These are phyloP conservation scores for Abrostola triplasia DNA, from an alignment of 2,888 invertebrate species.

Conservation along the genomic window DNA sequence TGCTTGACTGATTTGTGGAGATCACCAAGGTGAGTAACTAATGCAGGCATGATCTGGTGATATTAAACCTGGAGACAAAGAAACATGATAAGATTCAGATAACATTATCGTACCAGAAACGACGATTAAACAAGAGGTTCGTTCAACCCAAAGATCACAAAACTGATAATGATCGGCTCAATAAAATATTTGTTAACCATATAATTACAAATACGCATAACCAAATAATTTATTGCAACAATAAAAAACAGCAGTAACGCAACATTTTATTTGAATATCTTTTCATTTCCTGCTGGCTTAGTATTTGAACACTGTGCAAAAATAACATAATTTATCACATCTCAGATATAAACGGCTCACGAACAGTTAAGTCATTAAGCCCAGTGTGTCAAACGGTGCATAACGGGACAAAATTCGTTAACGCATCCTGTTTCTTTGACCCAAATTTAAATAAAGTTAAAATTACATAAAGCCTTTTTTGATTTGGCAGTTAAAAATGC, in stretches of 20 bases:
- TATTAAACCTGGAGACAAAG: too few relatives aligned
- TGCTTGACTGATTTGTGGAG: too few relatives aligned
- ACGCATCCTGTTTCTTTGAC: slow-evolving; percentile 51
- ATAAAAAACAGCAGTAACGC: slow-evolving; percentile 30
- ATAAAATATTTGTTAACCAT: slow-evolving; percentile 11
- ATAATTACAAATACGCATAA: slow-evolving; percentile 10
- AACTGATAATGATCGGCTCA: background rate
- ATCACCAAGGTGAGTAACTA: too few relatives aligned
- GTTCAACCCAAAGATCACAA: slow-evolving; percentile 3
- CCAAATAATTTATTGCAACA: slow-evolving; percentile 31
- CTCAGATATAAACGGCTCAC: slow-evolving; percentile 25
- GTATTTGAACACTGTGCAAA: slow-evolving; percentile 20
- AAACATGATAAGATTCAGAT: background rate
- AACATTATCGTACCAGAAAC: background rate
- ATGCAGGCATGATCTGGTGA: too few relatives aligned
- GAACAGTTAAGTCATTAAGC: slow-evolving; percentile 56
- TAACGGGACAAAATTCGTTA: slow-evolving; percentile 49
- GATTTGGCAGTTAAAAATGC: slow-evolving; percentile 34
- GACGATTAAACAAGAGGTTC: background rate
- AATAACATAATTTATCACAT: slow-evolving; percentile 30
- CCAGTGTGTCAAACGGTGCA: slow-evolving; percentile 52
- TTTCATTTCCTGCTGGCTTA: slow-evolving; percentile 25
- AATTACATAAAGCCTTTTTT: slow-evolving; percentile 52
- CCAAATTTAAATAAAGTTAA: slow-evolving; percentile 52
- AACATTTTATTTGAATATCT: slow-evolving; percentile 24